Evolutionary conservation across 2,888 invertebrate species (phyloP).

Genomic region (Eupithecia abbreviata): DNA sequence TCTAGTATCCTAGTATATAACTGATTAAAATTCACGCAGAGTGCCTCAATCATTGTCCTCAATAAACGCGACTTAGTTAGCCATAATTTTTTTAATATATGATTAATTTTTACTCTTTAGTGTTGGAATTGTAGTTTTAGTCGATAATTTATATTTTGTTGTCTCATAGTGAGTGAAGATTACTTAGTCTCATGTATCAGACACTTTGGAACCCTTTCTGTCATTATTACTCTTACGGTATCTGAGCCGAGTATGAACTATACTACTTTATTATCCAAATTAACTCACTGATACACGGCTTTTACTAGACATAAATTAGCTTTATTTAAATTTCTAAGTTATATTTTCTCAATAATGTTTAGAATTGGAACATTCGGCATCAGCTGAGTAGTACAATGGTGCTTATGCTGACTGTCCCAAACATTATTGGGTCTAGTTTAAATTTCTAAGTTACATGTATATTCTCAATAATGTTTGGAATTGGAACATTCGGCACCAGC

Average conservation of each 20-base stretch:
- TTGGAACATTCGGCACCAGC: slow-evolving; percentile 39
- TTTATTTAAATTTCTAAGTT: slow-evolving; percentile 80
- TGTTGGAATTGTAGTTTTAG: slow-evolving; percentile 77
- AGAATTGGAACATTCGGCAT: slow-evolving; percentile 35
- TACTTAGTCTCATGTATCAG: slow-evolving; percentile 65
- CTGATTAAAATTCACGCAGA: slow-evolving; percentile 79
- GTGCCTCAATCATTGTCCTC: slow-evolving; percentile 81
- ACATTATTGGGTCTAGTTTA: slow-evolving; percentile 76
- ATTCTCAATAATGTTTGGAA: slow-evolving; percentile 64
- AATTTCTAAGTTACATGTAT: slow-evolving; percentile 73
- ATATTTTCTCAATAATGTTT: slow-evolving; percentile 70
- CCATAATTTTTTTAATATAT: slow-evolving; percentile 76
- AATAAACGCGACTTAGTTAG: slow-evolving; percentile 73
- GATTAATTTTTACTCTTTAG: slow-evolving; percentile 70
- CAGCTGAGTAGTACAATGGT: slow-evolving; percentile 43
- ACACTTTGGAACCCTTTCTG: slow-evolving; percentile 54
- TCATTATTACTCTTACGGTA: slow-evolving; percentile 51
- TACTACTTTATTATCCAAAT: slow-evolving; percentile 58
- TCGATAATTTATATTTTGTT: slow-evolving; percentile 69
- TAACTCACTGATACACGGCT: slow-evolving; percentile 71
- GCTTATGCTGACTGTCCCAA: slow-evolving; percentile 50
- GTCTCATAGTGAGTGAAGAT: slow-evolving; percentile 51
- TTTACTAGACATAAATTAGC: slow-evolving; percentile 71
- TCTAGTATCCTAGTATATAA: slow-evolving; percentile 68
- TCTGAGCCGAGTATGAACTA: slow-evolving; percentile 50